Evolutionary conservation across 37 sponge, comb jelly and placozoan genomes (phyloP).

Genomic region (Chondrosia reniformis): DNA sequence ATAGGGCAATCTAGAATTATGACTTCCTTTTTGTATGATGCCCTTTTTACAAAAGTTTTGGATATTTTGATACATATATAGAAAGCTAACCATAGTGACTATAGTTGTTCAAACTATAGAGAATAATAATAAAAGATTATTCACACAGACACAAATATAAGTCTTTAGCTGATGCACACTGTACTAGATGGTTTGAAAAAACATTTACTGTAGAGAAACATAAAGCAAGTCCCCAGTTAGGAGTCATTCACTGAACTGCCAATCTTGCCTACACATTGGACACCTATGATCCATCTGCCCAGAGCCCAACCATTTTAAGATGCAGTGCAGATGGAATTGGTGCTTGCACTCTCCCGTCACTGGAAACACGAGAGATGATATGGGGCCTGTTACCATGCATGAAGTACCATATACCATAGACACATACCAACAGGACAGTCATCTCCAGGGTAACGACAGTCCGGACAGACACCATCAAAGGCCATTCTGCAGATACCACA

Average conservation of each 20-base stretch:
- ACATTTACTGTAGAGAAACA: too few species aligned
- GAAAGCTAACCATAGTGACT: too few species aligned
- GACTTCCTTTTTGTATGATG: too few species aligned
- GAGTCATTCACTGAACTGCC: slow-evolving; percentile 80
- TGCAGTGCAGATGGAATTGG: slow-evolving; percentile 79
- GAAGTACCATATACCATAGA: background rate
- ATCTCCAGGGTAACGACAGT: slow-evolving; percentile 91
- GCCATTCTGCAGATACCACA: slow-evolving; percentile 95
- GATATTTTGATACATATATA: too few species aligned
- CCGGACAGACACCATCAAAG: slow-evolving; percentile 95
- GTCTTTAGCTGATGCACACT: too few species aligned
- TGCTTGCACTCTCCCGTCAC: slow-evolving; percentile 17
- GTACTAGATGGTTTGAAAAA: too few species aligned
- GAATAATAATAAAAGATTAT: too few species aligned
- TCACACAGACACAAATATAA: too few species aligned
- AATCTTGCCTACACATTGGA: slow-evolving; percentile 95
- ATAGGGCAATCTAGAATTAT: too few species aligned
- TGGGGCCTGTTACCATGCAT: background rate
- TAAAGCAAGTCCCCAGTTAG: too few species aligned
- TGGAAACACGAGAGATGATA: background rate
- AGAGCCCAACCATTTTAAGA: slow-evolving; percentile 92
- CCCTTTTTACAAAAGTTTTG: too few species aligned
- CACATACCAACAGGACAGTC: slow-evolving; percentile 83
- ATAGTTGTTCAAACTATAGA: too few species aligned
- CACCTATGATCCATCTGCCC: slow-evolving; percentile 84